Evolutionary conservation across 2,113 vertebrate species (phyloP).

Genomic region (Engraulis encrasicolus): DNA sequence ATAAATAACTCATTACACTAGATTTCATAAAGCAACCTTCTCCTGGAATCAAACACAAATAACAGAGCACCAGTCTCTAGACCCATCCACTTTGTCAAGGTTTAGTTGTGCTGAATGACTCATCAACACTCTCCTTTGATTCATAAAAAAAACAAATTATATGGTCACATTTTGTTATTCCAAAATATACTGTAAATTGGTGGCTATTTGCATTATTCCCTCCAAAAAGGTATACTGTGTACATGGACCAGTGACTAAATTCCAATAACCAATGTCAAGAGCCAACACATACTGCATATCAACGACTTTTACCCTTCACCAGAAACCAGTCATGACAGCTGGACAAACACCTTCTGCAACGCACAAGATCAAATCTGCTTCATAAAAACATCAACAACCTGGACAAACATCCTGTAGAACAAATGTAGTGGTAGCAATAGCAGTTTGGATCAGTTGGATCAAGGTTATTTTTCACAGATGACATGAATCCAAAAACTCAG

Average conservation of each 20-base stretch:
- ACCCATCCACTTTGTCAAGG: slow-evolving; percentile 29
- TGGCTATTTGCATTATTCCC: not conserved
- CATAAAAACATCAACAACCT: not conserved
- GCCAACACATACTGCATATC: no score
- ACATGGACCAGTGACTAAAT: no score
- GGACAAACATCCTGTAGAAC: not conserved
- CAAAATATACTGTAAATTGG: not conserved
- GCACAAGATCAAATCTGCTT: not conserved
- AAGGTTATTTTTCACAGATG: no score
- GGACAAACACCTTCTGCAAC: not conserved
- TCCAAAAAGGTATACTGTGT: no score
- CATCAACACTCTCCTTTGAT: no score
- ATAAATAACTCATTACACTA: slow-evolving; percentile 97
- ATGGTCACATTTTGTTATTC: not conserved
- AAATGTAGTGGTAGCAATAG: not conserved
- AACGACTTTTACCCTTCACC: no score
- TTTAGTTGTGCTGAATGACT: not conserved
- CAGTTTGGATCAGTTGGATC: not conserved
- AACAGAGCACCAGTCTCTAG: slow-evolving; percentile 74
- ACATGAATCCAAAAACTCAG: no score
- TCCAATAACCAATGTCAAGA: no score
- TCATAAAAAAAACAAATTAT: no score
- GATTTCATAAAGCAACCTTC: slow-evolving; percentile 88
- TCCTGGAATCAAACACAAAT: slow-evolving; percentile 85
- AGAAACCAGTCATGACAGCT: not conserved